These are phyloP conservation scores for Ptilodon capucinus DNA, from an alignment of 2,888 invertebrate genomes.

Conservation along the genomic window DNA sequence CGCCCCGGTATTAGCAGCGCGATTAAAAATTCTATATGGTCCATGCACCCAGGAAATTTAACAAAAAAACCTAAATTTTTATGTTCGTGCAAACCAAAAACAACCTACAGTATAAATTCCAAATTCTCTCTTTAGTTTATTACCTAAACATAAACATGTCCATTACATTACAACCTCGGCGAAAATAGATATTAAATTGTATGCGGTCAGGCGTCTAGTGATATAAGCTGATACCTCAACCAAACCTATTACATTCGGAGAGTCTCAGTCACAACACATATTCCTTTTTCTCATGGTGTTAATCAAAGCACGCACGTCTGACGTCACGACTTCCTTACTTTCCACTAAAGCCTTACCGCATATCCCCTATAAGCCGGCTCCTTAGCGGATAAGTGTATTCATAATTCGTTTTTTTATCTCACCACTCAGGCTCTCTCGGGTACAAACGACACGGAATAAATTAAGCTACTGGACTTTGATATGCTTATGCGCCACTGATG, in stretches of 20 bases:
- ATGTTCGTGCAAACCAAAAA: not conserved
- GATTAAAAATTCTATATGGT: conserved; percentile 27
- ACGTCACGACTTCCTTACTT: not conserved
- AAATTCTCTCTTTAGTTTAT: too few relatives aligned
- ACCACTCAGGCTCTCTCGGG: conserved; percentile 37
- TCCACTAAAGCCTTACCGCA: not conserved
- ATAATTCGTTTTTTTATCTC: conserved; percentile 37
- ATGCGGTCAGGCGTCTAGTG: not conserved
- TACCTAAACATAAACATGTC: too few relatives aligned
- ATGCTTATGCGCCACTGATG: conserved; percentile 44
- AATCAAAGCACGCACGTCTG: not conserved
- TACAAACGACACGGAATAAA: conserved; percentile 69
- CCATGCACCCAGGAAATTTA: not conserved
- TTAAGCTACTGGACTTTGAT: conserved; percentile 78
- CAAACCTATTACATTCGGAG: not conserved
- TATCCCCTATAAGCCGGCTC: conserved; percentile 21
- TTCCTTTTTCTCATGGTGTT: not conserved
- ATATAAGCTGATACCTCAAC: not conserved
- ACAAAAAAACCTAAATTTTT: not conserved
- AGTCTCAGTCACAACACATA: not conserved
- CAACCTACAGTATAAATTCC: not conserved
- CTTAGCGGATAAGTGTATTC: conserved; percentile 51
- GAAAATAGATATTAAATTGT: too few relatives aligned
- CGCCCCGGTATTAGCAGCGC: conserved; percentile 10
- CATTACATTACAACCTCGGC: too few relatives aligned